Percentiles rank a stretch among this genome's conserved stretches.
Evolutionary conservation across 2,888 invertebrate genomes (phyloP).

Genomic region (Dasypogon diadema): DNA sequence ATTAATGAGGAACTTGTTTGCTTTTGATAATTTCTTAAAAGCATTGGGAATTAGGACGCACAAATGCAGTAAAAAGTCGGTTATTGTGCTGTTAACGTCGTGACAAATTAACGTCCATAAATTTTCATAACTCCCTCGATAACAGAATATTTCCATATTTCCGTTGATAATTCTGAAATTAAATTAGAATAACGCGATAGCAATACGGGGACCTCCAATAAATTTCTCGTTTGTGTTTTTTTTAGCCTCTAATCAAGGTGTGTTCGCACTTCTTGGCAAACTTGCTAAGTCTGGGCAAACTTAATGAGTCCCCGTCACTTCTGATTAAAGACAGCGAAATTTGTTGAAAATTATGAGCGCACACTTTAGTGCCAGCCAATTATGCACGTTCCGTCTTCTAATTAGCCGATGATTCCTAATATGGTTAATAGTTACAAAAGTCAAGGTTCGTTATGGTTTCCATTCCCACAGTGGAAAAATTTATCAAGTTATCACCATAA

Average conservation of each 20-base stretch:
- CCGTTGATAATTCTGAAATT: conserved; percentile 2
- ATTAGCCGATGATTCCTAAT: conserved; percentile 16
- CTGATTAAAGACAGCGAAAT: conserved; percentile 19
- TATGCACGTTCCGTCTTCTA: conserved; percentile 14
- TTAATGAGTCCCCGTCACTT: too few relatives aligned
- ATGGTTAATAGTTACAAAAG: conserved; percentile 17
- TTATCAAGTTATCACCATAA: conserved; percentile 19
- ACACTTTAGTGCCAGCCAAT: conserved; percentile 2
- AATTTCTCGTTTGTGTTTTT: conserved; percentile 1
- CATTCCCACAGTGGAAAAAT: not conserved
- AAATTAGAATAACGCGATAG: conserved; percentile 33
- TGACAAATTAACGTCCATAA: conserved; percentile 26
- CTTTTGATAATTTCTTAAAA: not conserved
- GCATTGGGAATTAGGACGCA: not conserved
- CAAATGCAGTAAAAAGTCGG: not conserved
- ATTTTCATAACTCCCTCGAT: conserved; percentile 29
- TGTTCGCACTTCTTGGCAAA: not conserved
- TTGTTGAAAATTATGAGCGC: conserved; percentile 31
- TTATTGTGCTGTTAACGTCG: not conserved
- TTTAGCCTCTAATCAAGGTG: not conserved
- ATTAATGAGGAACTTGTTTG: conserved; percentile 31
- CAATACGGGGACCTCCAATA: not conserved
- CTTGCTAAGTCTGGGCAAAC: too few relatives aligned
- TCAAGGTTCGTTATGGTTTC: conserved; percentile 12
- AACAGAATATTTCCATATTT: conserved; percentile 11